Conservation (phyloP, 2,888 invertebrate species). For the Agelastica alni region DNA sequence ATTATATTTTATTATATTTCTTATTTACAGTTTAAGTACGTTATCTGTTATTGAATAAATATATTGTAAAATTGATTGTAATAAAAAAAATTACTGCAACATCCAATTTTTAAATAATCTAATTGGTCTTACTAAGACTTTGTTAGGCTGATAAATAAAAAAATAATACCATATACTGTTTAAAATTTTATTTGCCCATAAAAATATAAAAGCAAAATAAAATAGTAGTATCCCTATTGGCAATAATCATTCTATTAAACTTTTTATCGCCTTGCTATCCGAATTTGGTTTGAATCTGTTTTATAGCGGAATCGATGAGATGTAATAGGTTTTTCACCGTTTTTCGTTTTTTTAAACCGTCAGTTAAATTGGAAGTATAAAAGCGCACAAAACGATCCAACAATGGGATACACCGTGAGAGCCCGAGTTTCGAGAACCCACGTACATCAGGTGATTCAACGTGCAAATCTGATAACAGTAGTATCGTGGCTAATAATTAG, state of each 20-base stretch:
- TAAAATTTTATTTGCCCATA: neutral
- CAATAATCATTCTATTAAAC: constrained; percentile 7
- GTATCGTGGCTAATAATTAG: constrained; percentile 48
- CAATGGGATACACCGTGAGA: constrained; percentile 11
- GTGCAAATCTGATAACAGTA: constrained; percentile 46
- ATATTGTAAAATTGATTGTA: too few species aligned
- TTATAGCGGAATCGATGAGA: constrained; percentile 15
- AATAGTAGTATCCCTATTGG: neutral
- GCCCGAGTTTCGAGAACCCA: neutral
- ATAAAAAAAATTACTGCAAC: too few species aligned
- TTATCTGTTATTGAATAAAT: too few species aligned
- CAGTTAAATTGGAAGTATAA: constrained; percentile 18
- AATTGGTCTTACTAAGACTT: too few species aligned
- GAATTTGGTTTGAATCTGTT: constrained; percentile 15
- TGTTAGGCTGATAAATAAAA: too few species aligned
- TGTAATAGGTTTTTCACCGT: constrained; percentile 12
- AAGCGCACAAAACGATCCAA: constrained; percentile 12
- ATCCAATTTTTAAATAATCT: too few species aligned
- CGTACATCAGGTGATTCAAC: constrained; percentile 39
- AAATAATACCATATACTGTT: too few species aligned
- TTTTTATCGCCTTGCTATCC: constrained; percentile 2
- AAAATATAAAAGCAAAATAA: neutral
- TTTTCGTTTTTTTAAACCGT: constrained; percentile 14
- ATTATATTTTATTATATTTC: too few species aligned
- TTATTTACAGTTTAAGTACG: too few species aligned